Evolutionary conservation across 1,140 invertebrate genomes (phyloP).

Genomic region (Bombus balteatus): DNA sequence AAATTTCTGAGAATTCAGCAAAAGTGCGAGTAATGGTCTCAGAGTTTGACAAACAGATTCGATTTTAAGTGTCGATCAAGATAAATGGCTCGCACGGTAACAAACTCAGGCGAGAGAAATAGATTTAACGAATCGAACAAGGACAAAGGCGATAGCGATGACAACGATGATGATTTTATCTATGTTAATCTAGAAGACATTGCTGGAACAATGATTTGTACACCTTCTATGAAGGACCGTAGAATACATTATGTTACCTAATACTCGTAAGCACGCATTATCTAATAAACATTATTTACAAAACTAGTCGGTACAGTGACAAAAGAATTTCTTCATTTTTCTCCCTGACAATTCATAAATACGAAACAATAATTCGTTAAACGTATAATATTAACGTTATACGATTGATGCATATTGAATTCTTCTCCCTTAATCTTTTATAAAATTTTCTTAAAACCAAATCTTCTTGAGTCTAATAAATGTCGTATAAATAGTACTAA

Average conservation of each 20-base stretch:
- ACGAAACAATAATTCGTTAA: slow-evolving; percentile 9
- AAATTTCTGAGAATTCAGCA: neutral
- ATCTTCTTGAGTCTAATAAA: neutral
- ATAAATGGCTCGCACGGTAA: slow-evolving; percentile 2
- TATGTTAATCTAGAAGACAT: slow-evolving; percentile 80
- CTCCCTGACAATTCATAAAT: neutral
- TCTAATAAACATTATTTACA: slow-evolving; percentile 82
- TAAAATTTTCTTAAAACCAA: no score
- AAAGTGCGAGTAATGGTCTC: neutral
- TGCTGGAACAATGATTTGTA: slow-evolving; percentile 82
- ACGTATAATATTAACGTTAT: no score
- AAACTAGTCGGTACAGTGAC: slow-evolving; percentile 61
- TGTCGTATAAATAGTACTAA: neutral
- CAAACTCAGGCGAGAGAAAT: neutral
- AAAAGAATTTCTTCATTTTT: slow-evolving; percentile 8
- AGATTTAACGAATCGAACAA: slow-evolving; percentile 35
- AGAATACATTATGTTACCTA: slow-evolving; percentile 81
- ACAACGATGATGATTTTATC: slow-evolving; percentile 78
- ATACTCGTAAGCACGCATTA: slow-evolving; percentile 80
- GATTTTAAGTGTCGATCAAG: slow-evolving; percentile 53
- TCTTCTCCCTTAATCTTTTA: neutral
- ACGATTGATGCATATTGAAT: neutral
- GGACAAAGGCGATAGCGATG: slow-evolving; percentile 64
- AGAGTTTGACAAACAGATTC: slow-evolving; percentile 42
- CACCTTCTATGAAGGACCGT: slow-evolving; percentile 81